Evolutionary conservation across 2,888 invertebrate genomes (phyloP).

Genomic region (Oeneis ivallda): DNA sequence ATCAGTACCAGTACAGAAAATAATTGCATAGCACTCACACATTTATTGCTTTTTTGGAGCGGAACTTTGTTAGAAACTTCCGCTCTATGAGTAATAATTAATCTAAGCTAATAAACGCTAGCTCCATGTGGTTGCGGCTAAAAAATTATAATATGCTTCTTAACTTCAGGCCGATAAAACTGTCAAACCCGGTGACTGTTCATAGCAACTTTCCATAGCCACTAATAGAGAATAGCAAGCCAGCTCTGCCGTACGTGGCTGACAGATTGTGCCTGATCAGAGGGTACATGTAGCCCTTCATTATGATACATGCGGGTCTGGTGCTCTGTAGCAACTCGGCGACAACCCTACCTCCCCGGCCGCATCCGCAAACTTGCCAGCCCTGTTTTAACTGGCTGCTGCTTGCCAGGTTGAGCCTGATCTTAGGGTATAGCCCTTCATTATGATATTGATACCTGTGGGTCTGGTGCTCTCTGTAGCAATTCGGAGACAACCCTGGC

Average conservation of each 20-base stretch:
- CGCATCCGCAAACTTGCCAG: constrained; percentile 55
- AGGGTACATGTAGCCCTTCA: background rate
- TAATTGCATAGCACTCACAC: too few relatives aligned
- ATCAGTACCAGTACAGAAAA: too few relatives aligned
- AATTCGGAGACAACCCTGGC: constrained; percentile 51
- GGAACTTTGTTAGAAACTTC: too few relatives aligned
- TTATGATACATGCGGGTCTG: constrained; percentile 24
- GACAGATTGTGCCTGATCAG: background rate
- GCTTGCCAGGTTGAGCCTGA: constrained; percentile 64
- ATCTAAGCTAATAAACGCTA: too few relatives aligned
- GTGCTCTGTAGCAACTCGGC: constrained; percentile 48
- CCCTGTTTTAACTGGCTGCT: constrained; percentile 63
- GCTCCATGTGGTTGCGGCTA: too few relatives aligned
- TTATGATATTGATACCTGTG: constrained; percentile 58
- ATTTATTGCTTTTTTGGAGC: too few relatives aligned
- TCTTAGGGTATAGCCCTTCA: constrained; percentile 47
- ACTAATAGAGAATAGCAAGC: too few relatives aligned
- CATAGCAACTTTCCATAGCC: too few relatives aligned
- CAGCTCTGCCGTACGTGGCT: constrained; percentile 39
- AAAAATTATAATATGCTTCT: too few relatives aligned
- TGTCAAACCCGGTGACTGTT: too few relatives aligned
- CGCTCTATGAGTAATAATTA: too few relatives aligned
- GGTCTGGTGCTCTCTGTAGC: constrained; percentile 53
- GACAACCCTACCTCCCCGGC: constrained; percentile 50
- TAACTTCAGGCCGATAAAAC: too few relatives aligned